Conservation (phyloP, 1,140 invertebrate genomes). For the Trichomalopsis sarcophagae region DNA sequence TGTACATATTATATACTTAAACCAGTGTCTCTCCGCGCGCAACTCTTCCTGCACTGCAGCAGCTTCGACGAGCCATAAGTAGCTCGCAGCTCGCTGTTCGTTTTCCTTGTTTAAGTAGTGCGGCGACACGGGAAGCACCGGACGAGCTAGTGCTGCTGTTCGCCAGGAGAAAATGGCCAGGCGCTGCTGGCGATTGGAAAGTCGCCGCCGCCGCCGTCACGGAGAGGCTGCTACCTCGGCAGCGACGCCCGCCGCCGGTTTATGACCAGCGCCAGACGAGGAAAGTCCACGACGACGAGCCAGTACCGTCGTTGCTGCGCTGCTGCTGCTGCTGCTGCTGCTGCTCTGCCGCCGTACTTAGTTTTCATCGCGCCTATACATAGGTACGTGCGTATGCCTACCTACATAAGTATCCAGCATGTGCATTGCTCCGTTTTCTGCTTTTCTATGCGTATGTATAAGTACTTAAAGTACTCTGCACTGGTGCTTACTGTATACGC, state of each 20-base stretch:
- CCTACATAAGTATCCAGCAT: not conserved
- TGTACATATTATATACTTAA: not conserved
- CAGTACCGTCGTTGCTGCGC: no score
- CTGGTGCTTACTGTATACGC: not conserved
- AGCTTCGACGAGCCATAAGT: no score
- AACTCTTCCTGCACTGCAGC: no score
- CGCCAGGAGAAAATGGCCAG: slow-evolving; percentile 34
- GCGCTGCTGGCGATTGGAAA: slow-evolving; percentile 45
- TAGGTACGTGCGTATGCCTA: not conserved
- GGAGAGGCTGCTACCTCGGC: not conserved
- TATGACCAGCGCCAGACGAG: slow-evolving; percentile 32
- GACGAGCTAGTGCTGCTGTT: not conserved
- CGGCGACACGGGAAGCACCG: no score
- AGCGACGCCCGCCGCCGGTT: slow-evolving; percentile 22
- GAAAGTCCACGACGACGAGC: not conserved
- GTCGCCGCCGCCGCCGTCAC: not conserved
- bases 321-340: no score
- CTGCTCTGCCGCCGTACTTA: not conserved
- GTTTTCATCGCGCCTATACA: not conserved
- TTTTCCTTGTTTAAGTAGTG: not conserved
- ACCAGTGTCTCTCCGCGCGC: no score
- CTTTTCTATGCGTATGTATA: not conserved
- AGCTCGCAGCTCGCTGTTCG: no score
- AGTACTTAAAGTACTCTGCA: not conserved
- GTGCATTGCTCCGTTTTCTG: not conserved